These are phyloP conservation scores for Anomalospiza imberbis DNA, from an alignment of 2,797 vertebrate species.

Conservation along the genomic window DNA sequence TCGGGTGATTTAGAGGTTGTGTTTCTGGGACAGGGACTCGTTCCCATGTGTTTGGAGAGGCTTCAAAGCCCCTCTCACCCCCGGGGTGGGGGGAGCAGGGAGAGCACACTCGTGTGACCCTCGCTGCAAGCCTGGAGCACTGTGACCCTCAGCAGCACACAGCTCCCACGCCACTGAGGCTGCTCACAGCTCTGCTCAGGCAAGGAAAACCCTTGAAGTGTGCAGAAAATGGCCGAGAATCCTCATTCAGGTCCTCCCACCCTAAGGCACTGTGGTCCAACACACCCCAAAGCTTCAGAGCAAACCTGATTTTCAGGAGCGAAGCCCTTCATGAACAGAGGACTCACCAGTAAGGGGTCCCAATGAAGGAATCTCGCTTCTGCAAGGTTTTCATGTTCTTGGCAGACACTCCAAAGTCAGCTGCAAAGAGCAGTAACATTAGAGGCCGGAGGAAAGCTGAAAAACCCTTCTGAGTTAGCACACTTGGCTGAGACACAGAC, in stretches of 20 bases:
- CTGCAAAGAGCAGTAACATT: constrained; percentile 70
- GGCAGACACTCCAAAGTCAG: constrained; percentile 96
- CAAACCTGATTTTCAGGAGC: background rate
- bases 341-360: constrained; percentile 97
- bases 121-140: background rate
- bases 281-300: background rate
- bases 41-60: constrained; percentile 31
- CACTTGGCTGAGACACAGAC: background rate
- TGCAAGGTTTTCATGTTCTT: constrained; percentile 94
- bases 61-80: constrained; percentile 19
- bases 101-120: background rate
- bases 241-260: background rate
- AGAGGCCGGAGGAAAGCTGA: background rate
- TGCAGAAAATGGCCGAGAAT: background rate
- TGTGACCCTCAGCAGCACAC: background rate
- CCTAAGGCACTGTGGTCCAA: background rate
- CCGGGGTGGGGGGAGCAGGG: background rate
- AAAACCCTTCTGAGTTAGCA: background rate
- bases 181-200: background rate
- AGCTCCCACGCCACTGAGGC: accelerated
- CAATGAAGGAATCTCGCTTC: constrained; percentile 95
- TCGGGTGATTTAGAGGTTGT: constrained; percentile 41
- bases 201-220: background rate
- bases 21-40: background rate
- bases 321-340: background rate